Conservation (phyloP, 2,888 invertebrate genomes). For the Dryococelus australis region DNA sequence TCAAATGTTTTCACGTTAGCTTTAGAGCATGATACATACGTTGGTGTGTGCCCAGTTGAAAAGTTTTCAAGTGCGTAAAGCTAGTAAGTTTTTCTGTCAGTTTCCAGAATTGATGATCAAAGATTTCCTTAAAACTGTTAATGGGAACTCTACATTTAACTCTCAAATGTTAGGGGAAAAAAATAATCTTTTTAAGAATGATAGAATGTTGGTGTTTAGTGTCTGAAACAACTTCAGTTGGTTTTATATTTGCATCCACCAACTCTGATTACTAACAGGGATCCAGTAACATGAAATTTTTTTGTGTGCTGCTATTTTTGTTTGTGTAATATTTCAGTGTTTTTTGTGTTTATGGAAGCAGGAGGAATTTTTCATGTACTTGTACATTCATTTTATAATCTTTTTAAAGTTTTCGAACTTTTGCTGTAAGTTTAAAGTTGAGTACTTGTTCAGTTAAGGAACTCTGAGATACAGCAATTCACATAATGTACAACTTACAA, state of each 20-base stretch:
- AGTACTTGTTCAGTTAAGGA: no score
- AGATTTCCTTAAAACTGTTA: background rate
- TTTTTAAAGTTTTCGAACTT: no score
- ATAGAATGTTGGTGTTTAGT: background rate
- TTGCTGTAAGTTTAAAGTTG: no score
- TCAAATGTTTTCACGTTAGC: background rate
- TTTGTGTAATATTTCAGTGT: background rate
- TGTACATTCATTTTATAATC: no score
- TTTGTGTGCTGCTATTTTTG: background rate
- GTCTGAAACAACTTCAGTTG: background rate
- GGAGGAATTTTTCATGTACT: background rate
- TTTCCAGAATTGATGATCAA: background rate
- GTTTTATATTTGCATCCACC: background rate
- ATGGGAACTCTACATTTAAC: background rate
- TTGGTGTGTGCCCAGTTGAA: background rate
- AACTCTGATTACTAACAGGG: background rate
- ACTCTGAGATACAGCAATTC: no score
- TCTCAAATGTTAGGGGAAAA: background rate
- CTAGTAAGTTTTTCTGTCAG: background rate
- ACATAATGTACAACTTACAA: no score
- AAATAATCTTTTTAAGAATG: background rate
- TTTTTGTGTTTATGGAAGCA: background rate
- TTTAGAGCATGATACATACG: background rate
- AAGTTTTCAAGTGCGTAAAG: background rate
- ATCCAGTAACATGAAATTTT: background rate